Evolutionary conservation across 2,113 vertebrate genomes (phyloP), one percentile per base, ranked within the genome.

Genomic region (Vireo altiloquus): DNA sequence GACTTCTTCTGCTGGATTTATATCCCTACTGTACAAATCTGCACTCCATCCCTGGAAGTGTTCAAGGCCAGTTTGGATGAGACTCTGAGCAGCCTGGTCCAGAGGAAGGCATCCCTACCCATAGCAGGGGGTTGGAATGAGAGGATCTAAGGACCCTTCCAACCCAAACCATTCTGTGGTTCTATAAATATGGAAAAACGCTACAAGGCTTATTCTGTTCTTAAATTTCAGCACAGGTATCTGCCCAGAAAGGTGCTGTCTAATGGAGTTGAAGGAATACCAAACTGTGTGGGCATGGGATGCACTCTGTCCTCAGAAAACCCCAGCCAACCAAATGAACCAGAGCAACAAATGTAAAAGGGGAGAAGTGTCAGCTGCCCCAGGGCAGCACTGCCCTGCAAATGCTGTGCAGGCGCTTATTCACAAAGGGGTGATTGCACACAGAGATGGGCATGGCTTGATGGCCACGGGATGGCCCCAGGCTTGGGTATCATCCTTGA

Each of bases 381-480:
- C 23, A 37, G 61, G 44, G 31, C 18, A 44, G 7, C 1, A 4
- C 42, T 85, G 42, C 49, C 50, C 22, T 9, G 52, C 42, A 56
- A 65, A 65, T 1, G 3, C 27, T 44, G 8, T 40, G 52, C 28
- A 61, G 47, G 16, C 49, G 12, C 25, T 68, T n/a, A 5, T n/a
- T 63, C 39, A 56, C 21, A 50, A 13, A 37, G 31, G 18, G 21
- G 3, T 37, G 33, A 24, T 4, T 1, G 2, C 68, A 33, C 54
- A 18, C 12, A 20, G 1, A 0, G 1, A 6, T 13, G 35, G n/a
- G 27, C 53, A 37, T 0, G 9, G 24, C 53, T 31, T 22, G 13
- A 24, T 35, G 56, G 60, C n/a, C 52, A 14, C 8, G 13, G 30
- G 33, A 13, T 13, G 14, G 11, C 31, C 50, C 42, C 56, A 40